Percentiles rank a stretch among this genome's conserved stretches.
Evolutionary conservation across 2,797 vertebrate species (phyloP).

Genomic region (Siniperca obscura): DNA sequence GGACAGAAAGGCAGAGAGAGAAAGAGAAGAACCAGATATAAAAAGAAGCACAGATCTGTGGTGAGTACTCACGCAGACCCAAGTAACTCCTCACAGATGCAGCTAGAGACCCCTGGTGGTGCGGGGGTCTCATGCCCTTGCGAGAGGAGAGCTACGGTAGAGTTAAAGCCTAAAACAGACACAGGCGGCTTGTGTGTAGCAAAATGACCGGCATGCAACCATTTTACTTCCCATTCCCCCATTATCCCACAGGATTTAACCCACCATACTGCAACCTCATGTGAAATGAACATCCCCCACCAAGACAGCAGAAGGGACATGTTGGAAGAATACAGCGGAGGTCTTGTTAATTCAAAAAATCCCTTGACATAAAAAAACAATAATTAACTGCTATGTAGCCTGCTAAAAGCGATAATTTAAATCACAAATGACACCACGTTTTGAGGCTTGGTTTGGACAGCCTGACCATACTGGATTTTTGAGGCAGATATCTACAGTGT

Average conservation of each 20-base stretch:
- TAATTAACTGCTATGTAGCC: neutral
- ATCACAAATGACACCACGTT: neutral
- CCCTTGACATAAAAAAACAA: neutral
- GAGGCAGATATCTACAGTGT: neutral
- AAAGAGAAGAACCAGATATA: slow-evolving; percentile 56
- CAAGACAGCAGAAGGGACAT: slow-evolving; percentile 32
- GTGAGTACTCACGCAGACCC: slow-evolving; percentile 98
- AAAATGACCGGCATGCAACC: slow-evolving; percentile 92
- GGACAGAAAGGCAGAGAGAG: slow-evolving; percentile 13
- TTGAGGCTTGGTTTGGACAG: neutral
- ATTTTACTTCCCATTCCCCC: slow-evolving; percentile 52
- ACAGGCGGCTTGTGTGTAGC: slow-evolving; percentile 96
- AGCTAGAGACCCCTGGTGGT: slow-evolving; percentile 97
- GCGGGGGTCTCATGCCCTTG: slow-evolving; percentile 96
- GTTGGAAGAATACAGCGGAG: slow-evolving; percentile 14
- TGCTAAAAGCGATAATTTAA: neutral
- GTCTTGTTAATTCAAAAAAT: neutral
- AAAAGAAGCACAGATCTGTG: slow-evolving; percentile 85
- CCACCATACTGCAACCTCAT: slow-evolving; percentile 29
- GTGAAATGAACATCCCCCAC: slow-evolving; percentile 20
- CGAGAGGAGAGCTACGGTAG: slow-evolving; percentile 92
- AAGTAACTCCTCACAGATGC: slow-evolving; percentile 99
- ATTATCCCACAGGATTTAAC: slow-evolving; percentile 36
- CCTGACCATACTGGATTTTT: neutral
- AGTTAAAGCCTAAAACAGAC: slow-evolving; percentile 99